A percentile compares a stretch with the other conserved stretches of the same genome.
Conservation (phyloP, 23 tunicate genomes). For the Styela plicata region DNA sequence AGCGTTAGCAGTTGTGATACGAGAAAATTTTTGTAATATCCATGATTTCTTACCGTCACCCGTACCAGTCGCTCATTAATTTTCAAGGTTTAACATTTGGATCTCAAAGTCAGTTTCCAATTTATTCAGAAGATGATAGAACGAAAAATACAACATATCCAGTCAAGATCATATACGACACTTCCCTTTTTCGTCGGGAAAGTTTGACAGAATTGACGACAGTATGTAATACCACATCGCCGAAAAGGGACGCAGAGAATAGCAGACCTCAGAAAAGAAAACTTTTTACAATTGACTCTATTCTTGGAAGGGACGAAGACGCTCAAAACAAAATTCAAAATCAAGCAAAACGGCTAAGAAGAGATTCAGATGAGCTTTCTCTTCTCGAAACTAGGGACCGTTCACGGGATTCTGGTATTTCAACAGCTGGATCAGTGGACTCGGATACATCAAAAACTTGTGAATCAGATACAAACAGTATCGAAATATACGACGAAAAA, state of each 20-base stretch:
- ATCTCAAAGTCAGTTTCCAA: not conserved
- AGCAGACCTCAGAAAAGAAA: conserved; percentile 15
- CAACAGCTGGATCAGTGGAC: not conserved
- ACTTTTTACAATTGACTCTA: conserved; percentile 41
- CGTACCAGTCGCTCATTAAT: not conserved
- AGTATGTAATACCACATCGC: not conserved
- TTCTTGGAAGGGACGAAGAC: conserved; percentile 7
- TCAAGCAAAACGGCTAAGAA: not conserved
- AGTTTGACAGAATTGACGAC: not conserved
- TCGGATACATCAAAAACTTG: not conserved
- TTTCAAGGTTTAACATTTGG: not conserved
- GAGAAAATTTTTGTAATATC: too few species aligned
- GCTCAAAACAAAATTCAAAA: not conserved
- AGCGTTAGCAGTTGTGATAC: too few species aligned
- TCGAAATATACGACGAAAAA: not conserved
- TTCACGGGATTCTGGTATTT: not conserved
- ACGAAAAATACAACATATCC: not conserved
- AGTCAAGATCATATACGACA: not conserved
- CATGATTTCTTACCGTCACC: conserved; percentile 18
- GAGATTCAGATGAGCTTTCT: conserved; percentile 4
- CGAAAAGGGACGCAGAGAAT: not conserved
- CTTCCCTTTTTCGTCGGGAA: not conserved
- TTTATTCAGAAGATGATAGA: not conserved
- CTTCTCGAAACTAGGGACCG: not conserved
- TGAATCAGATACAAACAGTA: not conserved